Evolutionary conservation across 2,797 vertebrate genomes (phyloP).

Genomic region (Dicrostonyx torquatus): DNA sequence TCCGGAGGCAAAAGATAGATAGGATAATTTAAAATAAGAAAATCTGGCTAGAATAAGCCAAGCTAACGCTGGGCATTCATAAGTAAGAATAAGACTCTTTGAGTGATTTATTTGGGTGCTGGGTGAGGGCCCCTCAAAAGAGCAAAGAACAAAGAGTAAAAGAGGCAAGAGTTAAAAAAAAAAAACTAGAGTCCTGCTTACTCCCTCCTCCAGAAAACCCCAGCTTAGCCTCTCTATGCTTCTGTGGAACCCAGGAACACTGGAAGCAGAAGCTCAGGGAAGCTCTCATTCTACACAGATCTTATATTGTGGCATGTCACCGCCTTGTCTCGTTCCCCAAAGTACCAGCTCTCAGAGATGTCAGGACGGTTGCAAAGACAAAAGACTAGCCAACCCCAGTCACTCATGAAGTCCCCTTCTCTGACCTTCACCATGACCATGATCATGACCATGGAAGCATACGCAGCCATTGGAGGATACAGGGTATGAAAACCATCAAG

Average conservation of each 20-base stretch:
- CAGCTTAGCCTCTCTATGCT: fast-evolving
- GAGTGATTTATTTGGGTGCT: too few relatives aligned
- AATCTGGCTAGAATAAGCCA: too few relatives aligned
- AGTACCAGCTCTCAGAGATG: not conserved
- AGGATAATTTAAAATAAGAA: too few relatives aligned
- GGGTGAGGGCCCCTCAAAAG: too few relatives aligned
- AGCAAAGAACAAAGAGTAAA: too few relatives aligned
- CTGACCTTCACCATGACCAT: not conserved
- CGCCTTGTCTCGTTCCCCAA: not conserved
- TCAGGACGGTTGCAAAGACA: not conserved
- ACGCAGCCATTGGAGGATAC: fast-evolving
- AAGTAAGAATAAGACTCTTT: too few relatives aligned
- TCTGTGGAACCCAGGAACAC: not conserved
- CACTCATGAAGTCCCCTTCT: not conserved
- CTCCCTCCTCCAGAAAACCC: not conserved
- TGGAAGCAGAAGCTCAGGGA: too few relatives aligned
- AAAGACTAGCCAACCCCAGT: too few relatives aligned
- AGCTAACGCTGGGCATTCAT: too few relatives aligned
- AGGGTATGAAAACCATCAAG: not conserved
- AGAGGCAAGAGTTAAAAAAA: too few relatives aligned
- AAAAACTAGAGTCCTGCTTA: not conserved
- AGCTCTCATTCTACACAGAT: not conserved
- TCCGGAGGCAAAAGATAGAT: too few relatives aligned
- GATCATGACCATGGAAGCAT: not conserved
- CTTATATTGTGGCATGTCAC: not conserved